Conservation (phyloP, 2,888 invertebrate genomes). For the Peribatodes rhomboidaria region DNA sequence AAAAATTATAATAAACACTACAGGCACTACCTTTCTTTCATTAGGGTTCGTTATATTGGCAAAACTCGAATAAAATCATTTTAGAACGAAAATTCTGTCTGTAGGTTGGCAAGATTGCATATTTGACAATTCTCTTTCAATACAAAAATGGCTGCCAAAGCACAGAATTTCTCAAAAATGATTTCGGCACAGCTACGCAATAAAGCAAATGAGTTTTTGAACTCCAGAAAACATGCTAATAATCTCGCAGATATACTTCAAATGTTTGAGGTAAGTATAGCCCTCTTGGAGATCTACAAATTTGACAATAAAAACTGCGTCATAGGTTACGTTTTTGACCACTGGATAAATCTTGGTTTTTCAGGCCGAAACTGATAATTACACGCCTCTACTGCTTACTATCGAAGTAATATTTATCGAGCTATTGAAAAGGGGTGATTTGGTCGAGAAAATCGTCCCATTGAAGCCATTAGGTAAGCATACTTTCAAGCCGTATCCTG, state of each 20-base stretch:
- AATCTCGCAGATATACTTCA: conserved; percentile 89
- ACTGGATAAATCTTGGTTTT: conserved; percentile 58
- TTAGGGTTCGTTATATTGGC: neutral
- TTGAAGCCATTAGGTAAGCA: conserved; percentile 85
- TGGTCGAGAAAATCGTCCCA: conserved; percentile 87
- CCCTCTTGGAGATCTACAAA: neutral
- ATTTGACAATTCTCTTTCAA: conserved; percentile 53
- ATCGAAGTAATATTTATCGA: conserved; percentile 91
- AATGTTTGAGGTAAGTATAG: conserved; percentile 88
- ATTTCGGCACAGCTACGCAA: conserved; percentile 88
- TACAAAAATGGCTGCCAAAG: conserved; percentile 80
- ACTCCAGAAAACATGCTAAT: conserved; percentile 88
- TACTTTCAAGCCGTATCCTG: conserved; percentile 36
- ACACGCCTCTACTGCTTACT: conserved; percentile 88
- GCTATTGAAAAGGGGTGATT: conserved; percentile 88
- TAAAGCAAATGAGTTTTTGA: conserved; percentile 91
- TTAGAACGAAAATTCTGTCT: conserved; percentile 18
- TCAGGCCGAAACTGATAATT: conserved; percentile 79
- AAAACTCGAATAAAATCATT: neutral
- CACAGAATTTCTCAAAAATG: conserved; percentile 84
- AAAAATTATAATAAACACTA: too few species aligned
- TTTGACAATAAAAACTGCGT: conserved; percentile 57
- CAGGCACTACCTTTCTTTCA: neutral
- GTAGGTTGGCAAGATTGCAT: conserved; percentile 24
- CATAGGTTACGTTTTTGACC: conserved; percentile 65